Percentiles rank a stretch among this genome's conserved stretches.
These are phyloP conservation scores for Trididemnum clinides DNA, from an alignment of 23 tunicate genomes.

Conservation along the genomic window DNA sequence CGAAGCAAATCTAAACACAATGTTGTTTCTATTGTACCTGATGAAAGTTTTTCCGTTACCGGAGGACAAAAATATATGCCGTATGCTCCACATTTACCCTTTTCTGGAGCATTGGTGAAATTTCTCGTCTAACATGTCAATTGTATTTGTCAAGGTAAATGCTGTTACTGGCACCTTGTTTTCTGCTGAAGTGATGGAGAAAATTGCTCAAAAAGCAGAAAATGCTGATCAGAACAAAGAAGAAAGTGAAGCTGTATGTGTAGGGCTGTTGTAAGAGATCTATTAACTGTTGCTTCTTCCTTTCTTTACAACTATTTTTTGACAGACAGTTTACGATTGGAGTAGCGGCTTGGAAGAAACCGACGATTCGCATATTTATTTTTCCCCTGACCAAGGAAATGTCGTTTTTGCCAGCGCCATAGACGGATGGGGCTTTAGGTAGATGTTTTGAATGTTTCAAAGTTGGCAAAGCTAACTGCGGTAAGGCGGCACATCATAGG, in stretches of 20 bases:
- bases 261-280: background rate
- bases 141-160: too few relatives aligned
- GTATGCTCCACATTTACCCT: too few relatives aligned
- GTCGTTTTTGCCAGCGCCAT: slow-evolving; percentile 93
- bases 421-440: slow-evolving; percentile 98
- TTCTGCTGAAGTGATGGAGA: slow-evolving; percentile 92
- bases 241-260: background rate
- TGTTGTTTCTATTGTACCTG: too few relatives aligned
- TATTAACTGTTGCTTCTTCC: background rate
- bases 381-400: slow-evolving; percentile 92
- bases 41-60: too few relatives aligned
- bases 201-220: slow-evolving; percentile 24
- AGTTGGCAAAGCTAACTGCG: too few relatives aligned
- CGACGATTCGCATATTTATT: slow-evolving; percentile 90
- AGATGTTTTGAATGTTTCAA: too few relatives aligned
- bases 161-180: slow-evolving; percentile 95
- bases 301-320: background rate
- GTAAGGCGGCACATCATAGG: too few relatives aligned
- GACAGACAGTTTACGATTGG: slow-evolving; percentile 80
- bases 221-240: slow-evolving; percentile 5
- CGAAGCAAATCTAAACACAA: too few relatives aligned
- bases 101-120: too few relatives aligned
- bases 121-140: too few relatives aligned
- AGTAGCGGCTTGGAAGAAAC: slow-evolving; percentile 85
- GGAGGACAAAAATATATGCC: too few relatives aligned